Conservation (phyloP, 2,113 vertebrate genomes). For the Bos javanicus region DNA sequence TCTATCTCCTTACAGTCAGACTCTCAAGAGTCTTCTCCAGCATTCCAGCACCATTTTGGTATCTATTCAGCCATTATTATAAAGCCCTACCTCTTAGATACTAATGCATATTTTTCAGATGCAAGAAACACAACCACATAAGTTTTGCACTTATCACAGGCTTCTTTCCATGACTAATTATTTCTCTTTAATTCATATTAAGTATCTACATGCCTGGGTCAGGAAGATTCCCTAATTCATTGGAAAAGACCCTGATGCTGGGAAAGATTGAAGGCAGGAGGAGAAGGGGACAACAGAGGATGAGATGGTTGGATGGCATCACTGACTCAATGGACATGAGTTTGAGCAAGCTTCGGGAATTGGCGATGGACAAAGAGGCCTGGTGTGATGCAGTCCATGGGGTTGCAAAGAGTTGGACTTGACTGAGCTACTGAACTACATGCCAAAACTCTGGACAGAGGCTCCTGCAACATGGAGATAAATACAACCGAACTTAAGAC, state of each 20-base stretch:
- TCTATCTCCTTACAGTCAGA: not conserved
- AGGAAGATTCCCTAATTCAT: not conserved
- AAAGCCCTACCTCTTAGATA: not conserved
- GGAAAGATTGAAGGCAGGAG: not conserved
- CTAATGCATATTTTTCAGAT: no score
- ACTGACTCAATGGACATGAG: not conserved
- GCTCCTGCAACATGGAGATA: not conserved
- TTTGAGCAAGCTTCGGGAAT: not conserved
- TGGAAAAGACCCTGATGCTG: not conserved
- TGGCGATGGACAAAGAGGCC: not conserved
- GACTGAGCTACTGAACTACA: not conserved
- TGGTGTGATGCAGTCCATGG: not conserved
- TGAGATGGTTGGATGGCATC: not conserved
- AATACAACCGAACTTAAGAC: not conserved
- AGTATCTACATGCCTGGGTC: not conserved
- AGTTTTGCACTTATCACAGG: fast-evolving
- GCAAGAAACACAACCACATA: not conserved
- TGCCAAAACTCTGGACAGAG: not conserved
- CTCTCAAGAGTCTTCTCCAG: not conserved
- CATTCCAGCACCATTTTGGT: not conserved
- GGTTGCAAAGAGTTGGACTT: not conserved
- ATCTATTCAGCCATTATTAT: not conserved
- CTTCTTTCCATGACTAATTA: not conserved
- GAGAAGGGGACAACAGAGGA: not conserved
- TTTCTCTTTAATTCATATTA: not conserved